Evolutionary conservation across 2,888 invertebrate genomes (phyloP).

Genomic region (Agrochola lychnidis): DNA sequence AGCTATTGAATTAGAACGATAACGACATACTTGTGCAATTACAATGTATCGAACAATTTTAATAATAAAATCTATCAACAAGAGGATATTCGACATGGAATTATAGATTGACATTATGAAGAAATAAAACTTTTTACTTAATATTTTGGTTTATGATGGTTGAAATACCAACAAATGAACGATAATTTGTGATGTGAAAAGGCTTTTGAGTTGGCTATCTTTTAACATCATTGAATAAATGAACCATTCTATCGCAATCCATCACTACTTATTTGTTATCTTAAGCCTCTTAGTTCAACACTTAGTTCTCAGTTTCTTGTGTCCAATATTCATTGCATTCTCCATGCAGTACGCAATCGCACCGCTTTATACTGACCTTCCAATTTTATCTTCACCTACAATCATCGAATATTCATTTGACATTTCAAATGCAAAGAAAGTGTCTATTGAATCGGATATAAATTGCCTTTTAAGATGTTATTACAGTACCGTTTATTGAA

Average conservation of each 20-base stretch:
- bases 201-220: not conserved
- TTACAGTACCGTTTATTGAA: not conserved
- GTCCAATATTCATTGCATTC: not conserved
- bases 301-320: not conserved
- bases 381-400: not conserved
- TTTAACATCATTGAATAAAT: not conserved
- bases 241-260: not conserved
- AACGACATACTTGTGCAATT: slow-evolving; percentile 21
- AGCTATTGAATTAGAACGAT: slow-evolving; percentile 10
- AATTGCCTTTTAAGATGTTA: not conserved
- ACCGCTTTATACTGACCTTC: not conserved
- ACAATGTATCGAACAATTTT: slow-evolving; percentile 15
- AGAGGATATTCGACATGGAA: not conserved
- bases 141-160: not conserved
- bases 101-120: not conserved
- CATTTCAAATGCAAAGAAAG: not conserved
- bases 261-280: not conserved
- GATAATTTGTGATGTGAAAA: not conserved
- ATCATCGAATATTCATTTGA: not conserved
- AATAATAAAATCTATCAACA: not conserved
- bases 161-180: not conserved
- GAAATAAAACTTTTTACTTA: not conserved
- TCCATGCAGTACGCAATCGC: not conserved
- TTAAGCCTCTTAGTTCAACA: not conserved
- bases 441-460: not conserved